These are phyloP conservation scores for Ophioderma brevispina DNA, from an alignment of 35 echinoderm and acorn worm species.

Conservation along the genomic window DNA sequence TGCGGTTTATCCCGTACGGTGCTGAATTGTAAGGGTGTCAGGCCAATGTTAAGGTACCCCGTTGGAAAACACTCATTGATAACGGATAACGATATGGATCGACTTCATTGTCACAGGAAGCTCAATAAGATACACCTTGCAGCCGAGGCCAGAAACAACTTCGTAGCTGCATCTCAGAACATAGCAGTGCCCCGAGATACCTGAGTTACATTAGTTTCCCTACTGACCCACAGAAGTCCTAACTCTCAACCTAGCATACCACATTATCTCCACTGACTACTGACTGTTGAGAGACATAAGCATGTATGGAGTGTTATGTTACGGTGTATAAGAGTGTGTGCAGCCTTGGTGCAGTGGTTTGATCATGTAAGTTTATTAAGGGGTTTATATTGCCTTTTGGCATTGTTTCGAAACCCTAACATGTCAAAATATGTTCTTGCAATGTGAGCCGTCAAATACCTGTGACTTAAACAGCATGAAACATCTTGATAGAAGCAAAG, in stretches of 20 bases:
- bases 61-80: too few species aligned
- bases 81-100: too few species aligned
- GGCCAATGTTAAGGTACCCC: too few species aligned
- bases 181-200: conserved; percentile 79
- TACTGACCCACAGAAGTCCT: conserved; percentile 78
- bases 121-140: conserved; percentile 71
- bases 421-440: too few species aligned
- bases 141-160: conserved; percentile 88
- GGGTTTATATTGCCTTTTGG: neutral
- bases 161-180: conserved; percentile 89
- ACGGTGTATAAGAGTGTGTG: conserved; percentile 67
- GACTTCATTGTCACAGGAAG: conserved; percentile 44
- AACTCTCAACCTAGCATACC: conserved; percentile 70
- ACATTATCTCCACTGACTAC: conserved; percentile 89
- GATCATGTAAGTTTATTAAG: conserved; percentile 77
- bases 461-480: too few species aligned
- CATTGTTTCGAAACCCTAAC: too few species aligned
- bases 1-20: too few species aligned
- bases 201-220: conserved; percentile 93
- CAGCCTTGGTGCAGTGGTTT: conserved; percentile 96
- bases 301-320: conserved; percentile 85
- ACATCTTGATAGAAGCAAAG: too few species aligned
- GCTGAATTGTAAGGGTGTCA: too few species aligned
- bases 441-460: too few species aligned
- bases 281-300: conserved; percentile 75